Percentiles rank a stretch among this genome's conserved stretches.
Conservation (phyloP, 2,113 vertebrate species). For the Tiliqua scincoides region DNA sequence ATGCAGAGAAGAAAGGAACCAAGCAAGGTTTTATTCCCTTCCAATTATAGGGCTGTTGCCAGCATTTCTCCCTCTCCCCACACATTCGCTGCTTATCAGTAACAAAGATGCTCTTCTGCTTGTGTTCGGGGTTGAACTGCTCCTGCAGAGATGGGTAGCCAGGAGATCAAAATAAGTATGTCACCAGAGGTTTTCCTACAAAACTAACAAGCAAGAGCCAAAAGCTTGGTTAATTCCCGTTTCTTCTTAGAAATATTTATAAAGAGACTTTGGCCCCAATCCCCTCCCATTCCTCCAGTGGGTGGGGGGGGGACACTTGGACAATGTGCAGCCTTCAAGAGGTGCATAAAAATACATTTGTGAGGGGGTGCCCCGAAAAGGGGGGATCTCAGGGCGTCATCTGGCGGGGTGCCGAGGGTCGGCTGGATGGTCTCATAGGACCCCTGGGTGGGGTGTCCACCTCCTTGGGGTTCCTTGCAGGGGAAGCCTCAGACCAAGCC, state of each 20-base stretch:
- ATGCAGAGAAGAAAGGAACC: background rate
- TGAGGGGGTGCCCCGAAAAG: no score
- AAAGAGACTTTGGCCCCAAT: background rate
- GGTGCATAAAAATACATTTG: no score
- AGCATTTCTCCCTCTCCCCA: background rate
- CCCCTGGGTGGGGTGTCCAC: no score
- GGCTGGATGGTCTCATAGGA: no score
- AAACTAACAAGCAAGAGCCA: slow-evolving; percentile 4
- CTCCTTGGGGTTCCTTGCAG: no score
- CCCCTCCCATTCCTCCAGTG: no score
- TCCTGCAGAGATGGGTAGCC: background rate
- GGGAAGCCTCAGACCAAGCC: no score
- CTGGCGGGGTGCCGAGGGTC: no score
- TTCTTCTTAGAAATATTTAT: background rate
- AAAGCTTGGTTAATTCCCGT: background rate
- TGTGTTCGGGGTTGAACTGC: background rate
- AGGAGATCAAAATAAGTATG: accelerated
- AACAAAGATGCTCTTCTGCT: background rate
- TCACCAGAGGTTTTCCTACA: background rate
- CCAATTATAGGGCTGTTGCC: background rate
- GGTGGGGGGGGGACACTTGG: no score
- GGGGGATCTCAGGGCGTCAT: no score
- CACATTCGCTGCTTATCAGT: slow-evolving; percentile 7
- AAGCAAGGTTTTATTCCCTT: slow-evolving; percentile 16
- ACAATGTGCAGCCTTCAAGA: no score